A percentile compares a stretch with the other conserved stretches of the same genome.
Conservation (phyloP, 2,113 vertebrate species). For the Pristiophorus japonicus region DNA sequence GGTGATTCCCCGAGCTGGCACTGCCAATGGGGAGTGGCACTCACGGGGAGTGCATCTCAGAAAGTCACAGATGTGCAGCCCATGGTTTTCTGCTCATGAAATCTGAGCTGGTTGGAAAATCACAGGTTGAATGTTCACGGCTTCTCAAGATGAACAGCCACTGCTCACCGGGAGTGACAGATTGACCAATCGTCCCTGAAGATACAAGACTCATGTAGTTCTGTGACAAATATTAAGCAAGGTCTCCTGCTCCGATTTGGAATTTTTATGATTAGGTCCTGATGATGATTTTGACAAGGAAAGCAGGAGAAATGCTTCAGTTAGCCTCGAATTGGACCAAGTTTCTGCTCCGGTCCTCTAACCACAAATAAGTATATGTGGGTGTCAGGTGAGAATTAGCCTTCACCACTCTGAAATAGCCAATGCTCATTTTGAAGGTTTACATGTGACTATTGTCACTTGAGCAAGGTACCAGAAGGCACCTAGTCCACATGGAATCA, state of each 20-base stretch:
- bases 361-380: background rate
- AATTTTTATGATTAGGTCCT: background rate
- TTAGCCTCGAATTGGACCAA: background rate
- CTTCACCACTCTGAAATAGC: background rate
- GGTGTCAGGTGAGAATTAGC: background rate
- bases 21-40: background rate
- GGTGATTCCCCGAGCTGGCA: background rate
- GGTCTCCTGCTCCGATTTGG: background rate
- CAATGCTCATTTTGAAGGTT: background rate
- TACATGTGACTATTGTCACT: background rate
- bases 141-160: background rate
- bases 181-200: background rate
- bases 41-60: background rate
- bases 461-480: background rate
- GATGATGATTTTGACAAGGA: background rate
- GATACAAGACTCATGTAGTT: background rate
- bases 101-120: background rate
- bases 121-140: background rate
- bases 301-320: background rate
- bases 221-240: background rate
- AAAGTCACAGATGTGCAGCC: background rate
- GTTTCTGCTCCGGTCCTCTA: background rate
- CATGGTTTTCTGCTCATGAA: background rate
- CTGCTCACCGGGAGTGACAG: background rate
- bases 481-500: background rate